phyloP scores from a whole-genome alignment of 2,797 vertebrate species.

The Buphagus erythrorhynchus region DNA sequence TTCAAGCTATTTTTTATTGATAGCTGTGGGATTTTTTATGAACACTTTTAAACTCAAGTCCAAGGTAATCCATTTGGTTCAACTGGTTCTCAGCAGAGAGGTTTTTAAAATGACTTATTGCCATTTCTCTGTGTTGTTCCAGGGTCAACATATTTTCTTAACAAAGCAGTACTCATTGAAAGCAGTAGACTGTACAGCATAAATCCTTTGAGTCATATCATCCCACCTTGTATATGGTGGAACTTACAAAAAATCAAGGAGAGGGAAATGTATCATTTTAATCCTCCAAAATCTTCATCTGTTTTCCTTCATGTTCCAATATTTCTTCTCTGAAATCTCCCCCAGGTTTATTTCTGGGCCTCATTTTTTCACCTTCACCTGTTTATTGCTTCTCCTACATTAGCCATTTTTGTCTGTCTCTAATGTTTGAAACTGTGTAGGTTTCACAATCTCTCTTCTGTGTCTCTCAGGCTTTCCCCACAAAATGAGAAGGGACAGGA shows the following conservation, averaged over 20 bases:
- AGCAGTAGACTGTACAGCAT: not conserved
- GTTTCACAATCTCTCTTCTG: not conserved
- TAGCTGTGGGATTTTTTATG: not conserved
- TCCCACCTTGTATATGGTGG: not conserved
- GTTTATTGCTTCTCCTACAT: not conserved
- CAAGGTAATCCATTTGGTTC: not conserved
- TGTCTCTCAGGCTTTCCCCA: not conserved
- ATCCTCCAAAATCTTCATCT: not conserved
- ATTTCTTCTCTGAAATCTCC: not conserved
- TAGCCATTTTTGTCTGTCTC: not conserved
- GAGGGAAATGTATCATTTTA: slow-evolving; percentile 6
- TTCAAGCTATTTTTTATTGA: not conserved
- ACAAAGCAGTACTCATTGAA: slow-evolving; percentile 17
- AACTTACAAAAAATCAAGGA: not conserved
- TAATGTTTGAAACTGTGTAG: not conserved
- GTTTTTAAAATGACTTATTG: slow-evolving; percentile 20
- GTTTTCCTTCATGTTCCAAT: not conserved
- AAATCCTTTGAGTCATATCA: slow-evolving; percentile 5
- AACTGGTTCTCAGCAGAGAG: not conserved
- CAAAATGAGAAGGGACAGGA: not conserved
- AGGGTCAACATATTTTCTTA: slow-evolving; percentile 34
- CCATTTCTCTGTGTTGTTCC: not conserved
- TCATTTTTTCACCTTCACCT: not conserved
- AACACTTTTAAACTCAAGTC: not conserved
- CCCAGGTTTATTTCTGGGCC: not conserved